Evolutionary conservation across 2,113 vertebrate species (phyloP).

Genomic region (Chaetura pelagica): DNA sequence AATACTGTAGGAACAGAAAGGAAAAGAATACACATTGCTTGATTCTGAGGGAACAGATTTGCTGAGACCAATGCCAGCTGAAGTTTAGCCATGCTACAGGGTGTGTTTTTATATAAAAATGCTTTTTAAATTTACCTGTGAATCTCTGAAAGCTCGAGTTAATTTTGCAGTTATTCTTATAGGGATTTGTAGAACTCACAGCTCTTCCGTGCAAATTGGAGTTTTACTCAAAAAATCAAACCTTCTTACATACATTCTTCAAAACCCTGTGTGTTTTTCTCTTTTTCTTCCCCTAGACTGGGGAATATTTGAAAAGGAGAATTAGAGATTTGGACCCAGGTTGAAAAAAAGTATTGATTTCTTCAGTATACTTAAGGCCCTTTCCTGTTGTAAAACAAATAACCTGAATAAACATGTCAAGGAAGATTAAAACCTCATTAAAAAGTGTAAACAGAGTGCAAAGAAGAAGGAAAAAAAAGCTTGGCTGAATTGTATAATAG

Average conservation of each 20-base stretch:
- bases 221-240: not conserved
- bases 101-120: not conserved
- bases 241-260: not conserved
- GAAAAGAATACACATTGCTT: not conserved
- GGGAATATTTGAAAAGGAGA: constrained; percentile 11
- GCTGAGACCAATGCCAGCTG: not conserved
- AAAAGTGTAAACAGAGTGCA: constrained; percentile 62
- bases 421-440: constrained; percentile 72
- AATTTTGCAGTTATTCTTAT: not conserved
- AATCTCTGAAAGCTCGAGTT: not conserved
- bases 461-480: not conserved
- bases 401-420: constrained; percentile 66
- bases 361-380: constrained; percentile 12
- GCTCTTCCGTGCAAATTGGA: not conserved
- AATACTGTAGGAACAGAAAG: not conserved
- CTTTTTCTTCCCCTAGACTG: not conserved
- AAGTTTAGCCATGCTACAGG: not conserved
- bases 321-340: not conserved
- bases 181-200: not conserved
- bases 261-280: not conserved
- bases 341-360: constrained; percentile 22
- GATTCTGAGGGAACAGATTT: not conserved
- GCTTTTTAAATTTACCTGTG: not conserved
- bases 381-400: constrained; percentile 54
- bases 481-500: constrained; percentile 25